Evolutionary conservation across 2,113 vertebrate genomes (phyloP), one percentile per base, ranked within the genome.

Genomic region (Noturus placidus): DNA sequence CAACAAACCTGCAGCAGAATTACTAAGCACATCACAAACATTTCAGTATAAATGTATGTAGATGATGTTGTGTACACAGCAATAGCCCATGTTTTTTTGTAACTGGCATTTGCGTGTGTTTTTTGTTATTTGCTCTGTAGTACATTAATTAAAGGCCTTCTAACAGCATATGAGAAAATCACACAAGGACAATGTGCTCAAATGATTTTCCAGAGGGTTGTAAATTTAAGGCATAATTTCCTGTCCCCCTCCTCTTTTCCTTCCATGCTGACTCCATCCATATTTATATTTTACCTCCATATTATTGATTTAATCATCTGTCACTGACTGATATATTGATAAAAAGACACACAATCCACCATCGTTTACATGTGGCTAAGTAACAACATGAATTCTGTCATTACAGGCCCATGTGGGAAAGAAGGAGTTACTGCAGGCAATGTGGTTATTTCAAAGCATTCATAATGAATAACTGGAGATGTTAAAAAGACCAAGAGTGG

Each of bases 301-400:
- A 35, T 38, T 74, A 74, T 82, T 82, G 78, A 87, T 82, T 87
- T 82, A 72, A n/a, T 87, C 86, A 87, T 82, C 63, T 72, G 65
- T 82, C 86, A 59, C 86, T 87, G 78, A 72, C 86, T 74, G 25
- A 87, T 72, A 87, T 61, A 82, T 76, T 63, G 86, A 83, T 87
- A 76, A 69, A 87, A 67, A 81, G 86, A 82, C 79, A 61, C 79
- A 57, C 25, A 74, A 61, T 11, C 54, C 72, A 80, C 25, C 20
- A 2, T 42, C 19, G 63, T 83, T 87, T 33, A 83, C 80, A 87
- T 82, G 54, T 85, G 83, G 46, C 57, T 70, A 46, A 59, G 79
- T 65, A 85, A 70, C 79, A 85, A 67, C 72, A 76, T 35, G 30
- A 27, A 20, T 86, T 65, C 67, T 86, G 67, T 79, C 77, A 77